phyloP scores from a whole-genome alignment of 2,797 vertebrate genomes.

The Syncerus caffer region DNA sequence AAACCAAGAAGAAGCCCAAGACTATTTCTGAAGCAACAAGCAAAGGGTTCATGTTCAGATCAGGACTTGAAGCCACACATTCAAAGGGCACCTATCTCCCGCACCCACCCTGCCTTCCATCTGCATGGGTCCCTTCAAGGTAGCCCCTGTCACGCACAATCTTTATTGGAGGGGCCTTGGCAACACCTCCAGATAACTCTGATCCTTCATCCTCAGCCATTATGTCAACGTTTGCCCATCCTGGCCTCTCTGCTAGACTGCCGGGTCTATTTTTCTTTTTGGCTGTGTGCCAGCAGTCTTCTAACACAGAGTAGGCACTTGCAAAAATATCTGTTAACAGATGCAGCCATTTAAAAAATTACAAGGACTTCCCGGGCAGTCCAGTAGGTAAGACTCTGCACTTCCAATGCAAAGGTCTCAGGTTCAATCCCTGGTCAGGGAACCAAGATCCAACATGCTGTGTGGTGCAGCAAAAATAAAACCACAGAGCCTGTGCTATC shows the following conservation, averaged over 20 bases:
- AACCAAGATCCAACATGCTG: not conserved
- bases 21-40: not conserved
- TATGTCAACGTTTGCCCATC: not conserved
- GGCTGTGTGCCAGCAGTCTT: not conserved
- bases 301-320: not conserved
- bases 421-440: not conserved
- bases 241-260: not conserved
- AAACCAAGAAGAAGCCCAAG: not conserved
- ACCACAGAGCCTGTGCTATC: not conserved
- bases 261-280: not conserved
- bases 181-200: not conserved
- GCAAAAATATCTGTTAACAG: not conserved
- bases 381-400: not conserved
- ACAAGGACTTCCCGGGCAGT: not conserved
- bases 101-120: not conserved
- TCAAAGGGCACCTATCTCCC: not conserved
- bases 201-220: not conserved
- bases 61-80: accelerated
- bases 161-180: not conserved
- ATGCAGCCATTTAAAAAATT: not conserved
- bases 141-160: accelerated
- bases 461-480: not conserved
- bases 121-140: not conserved
- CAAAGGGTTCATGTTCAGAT: not conserved
- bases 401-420: not conserved